phyloP scores from a whole-genome alignment of 2,113 vertebrate genomes.

The Prolemur simus region DNA sequence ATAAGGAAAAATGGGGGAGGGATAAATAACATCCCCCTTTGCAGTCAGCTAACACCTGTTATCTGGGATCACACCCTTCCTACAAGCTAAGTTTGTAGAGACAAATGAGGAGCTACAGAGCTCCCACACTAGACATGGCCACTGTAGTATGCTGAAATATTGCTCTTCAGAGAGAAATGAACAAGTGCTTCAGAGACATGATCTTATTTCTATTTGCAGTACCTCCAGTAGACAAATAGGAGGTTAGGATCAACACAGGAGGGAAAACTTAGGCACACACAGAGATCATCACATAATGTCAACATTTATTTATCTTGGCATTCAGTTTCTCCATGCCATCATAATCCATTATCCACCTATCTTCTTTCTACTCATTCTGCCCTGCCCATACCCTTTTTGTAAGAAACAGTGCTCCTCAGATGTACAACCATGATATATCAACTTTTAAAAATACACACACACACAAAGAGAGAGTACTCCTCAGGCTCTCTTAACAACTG shows the following conservation, averaged over 20 bases:
- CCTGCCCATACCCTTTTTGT: background rate
- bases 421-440: background rate
- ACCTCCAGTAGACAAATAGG: background rate
- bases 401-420: background rate
- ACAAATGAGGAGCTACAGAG: slow-evolving; percentile 11
- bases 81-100: slow-evolving; percentile 50
- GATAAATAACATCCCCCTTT: slow-evolving; percentile 67
- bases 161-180: slow-evolving; percentile 42
- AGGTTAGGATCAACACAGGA: slow-evolving; percentile 23
- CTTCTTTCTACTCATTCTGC: background rate
- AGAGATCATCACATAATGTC: background rate
- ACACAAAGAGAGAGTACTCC: background rate
- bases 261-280: background rate
- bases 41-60: slow-evolving; percentile 29
- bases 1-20: slow-evolving; percentile 71
- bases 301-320: background rate
- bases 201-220: slow-evolving; percentile 14
- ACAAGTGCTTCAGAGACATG: background rate
- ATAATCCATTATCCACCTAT: background rate
- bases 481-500: slow-evolving; percentile 10
- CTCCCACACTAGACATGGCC: background rate
- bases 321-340: background rate
- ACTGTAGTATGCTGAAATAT: background rate
- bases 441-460: background rate
- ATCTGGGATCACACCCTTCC: slow-evolving; percentile 16